phyloP scores from a whole-genome alignment of 64 coral and sea anemone species.

The Montipora sp. region DNA sequence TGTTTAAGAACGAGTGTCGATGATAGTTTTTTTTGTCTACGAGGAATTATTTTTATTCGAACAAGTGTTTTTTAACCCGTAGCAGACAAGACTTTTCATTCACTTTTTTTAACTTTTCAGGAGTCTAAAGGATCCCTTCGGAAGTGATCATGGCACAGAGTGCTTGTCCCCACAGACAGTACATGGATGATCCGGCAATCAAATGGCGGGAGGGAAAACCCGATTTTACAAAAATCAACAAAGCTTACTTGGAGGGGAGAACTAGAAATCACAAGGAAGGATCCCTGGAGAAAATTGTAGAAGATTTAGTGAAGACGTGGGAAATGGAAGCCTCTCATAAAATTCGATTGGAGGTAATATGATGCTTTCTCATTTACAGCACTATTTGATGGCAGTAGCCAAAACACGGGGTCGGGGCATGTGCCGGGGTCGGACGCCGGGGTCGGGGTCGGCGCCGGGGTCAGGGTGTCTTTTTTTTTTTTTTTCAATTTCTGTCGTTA shows the following conservation, averaged over 20 bases:
- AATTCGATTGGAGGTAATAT: constrained; percentile 32
- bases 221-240: constrained; percentile 66
- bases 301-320: constrained; percentile 96
- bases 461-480: too few relatives aligned
- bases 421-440: too few relatives aligned
- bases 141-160: neutral
- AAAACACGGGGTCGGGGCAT: too few relatives aligned
- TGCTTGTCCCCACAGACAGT: constrained; percentile 46
- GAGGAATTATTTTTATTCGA: too few relatives aligned
- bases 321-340: constrained; percentile 96
- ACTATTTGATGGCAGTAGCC: too few relatives aligned
- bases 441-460: too few relatives aligned
- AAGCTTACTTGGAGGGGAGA: constrained; percentile 64
- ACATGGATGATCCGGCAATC: constrained; percentile 78
- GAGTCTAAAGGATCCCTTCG: neutral
- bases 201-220: constrained; percentile 86
- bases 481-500: too few relatives aligned
- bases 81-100: neutral
- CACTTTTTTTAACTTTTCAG: neutral
- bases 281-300: constrained; percentile 88
- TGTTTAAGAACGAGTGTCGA: too few relatives aligned
- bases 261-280: constrained; percentile 69
- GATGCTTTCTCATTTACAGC: too few relatives aligned
- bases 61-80: too few relatives aligned
- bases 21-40: too few relatives aligned